Evolutionary conservation across 2,113 vertebrate species (phyloP), one percentile per base, ranked within the genome.

Genomic region (Paedocypris sp.): DNA sequence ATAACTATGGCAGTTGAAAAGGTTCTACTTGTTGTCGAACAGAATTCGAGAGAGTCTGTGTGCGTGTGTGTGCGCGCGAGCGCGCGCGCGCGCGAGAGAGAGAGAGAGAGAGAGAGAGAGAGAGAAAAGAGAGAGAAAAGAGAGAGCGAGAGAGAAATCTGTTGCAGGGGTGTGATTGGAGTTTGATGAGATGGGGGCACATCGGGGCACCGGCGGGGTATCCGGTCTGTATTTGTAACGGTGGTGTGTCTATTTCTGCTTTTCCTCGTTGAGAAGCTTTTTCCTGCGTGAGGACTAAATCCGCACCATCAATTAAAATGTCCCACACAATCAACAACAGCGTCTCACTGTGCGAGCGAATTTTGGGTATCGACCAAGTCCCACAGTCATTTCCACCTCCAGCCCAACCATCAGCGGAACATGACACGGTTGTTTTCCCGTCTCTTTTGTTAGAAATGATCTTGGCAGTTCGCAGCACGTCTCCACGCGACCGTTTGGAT

Each of bases 281-380:
- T 85, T 85, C 78, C 79, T 87, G 80, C 71, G 49, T 41, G 57
- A 73, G 73, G 64, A 64, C 71, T 68, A 77, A 78, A 75, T 82
- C 68, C 77, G 79, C 83, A 84, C 82, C 83, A 84, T 75, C 75
- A 81, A 84, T 82, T 82, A 79, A 83, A 77, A 85, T 81, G 80
- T 81, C 77, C 76, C 79, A 80, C 85, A 82, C 77, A 80, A 80
- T 80, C 80, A 83, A 79, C 73, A 75, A 70, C 77, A 77, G 77
- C 78, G 75, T 82, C n/a, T n/a, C 75, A 38, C 75, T 73, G 65
- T 73, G 71, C 78, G 77, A 71, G 70, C 75, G 70, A 77, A 67
- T 79, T 78, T 74, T 71, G 51, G 76, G 73, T 76, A 45, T 73
- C 79, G 69, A 77, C 62, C 70, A 76, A 77, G 52, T 56, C 26